These are phyloP conservation scores for Martes martes DNA, from an alignment of 2,113 vertebrate genomes.

Conservation along the genomic window DNA sequence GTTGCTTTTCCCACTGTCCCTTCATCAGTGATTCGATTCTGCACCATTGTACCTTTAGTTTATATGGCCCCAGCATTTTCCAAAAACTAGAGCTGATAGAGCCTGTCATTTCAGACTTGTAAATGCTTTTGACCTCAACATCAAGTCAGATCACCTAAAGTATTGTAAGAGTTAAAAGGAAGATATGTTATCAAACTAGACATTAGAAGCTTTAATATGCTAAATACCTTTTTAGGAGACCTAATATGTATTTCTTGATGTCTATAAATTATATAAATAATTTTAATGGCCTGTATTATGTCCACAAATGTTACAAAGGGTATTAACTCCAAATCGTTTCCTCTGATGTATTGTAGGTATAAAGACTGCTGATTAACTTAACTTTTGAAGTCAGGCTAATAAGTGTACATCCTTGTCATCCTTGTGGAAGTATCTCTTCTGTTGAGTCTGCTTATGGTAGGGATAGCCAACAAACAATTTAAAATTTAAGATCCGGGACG, in stretches of 20 bases:
- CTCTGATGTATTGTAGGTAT: not conserved
- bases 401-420: not conserved
- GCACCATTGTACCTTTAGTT: not conserved
- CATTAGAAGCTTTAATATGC: not conserved
- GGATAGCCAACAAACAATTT: not conserved
- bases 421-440: not conserved
- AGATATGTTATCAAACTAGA: not conserved
- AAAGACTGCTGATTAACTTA: not conserved
- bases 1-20: not conserved
- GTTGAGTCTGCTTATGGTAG: not conserved
- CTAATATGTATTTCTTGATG: not conserved
- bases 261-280: not conserved
- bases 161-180: not conserved
- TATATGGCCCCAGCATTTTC: not conserved
- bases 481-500: not conserved
- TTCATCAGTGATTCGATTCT: not conserved
- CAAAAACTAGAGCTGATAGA: not conserved
- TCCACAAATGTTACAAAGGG: not conserved
- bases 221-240: not conserved
- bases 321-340: not conserved
- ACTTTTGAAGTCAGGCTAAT: not conserved
- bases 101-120: not conserved
- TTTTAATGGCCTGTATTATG: not conserved
- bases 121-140: not conserved
- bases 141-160: not conserved